phyloP scores from a whole-genome alignment of 2,113 vertebrate species.

The Paramisgurnus dabryanus region DNA sequence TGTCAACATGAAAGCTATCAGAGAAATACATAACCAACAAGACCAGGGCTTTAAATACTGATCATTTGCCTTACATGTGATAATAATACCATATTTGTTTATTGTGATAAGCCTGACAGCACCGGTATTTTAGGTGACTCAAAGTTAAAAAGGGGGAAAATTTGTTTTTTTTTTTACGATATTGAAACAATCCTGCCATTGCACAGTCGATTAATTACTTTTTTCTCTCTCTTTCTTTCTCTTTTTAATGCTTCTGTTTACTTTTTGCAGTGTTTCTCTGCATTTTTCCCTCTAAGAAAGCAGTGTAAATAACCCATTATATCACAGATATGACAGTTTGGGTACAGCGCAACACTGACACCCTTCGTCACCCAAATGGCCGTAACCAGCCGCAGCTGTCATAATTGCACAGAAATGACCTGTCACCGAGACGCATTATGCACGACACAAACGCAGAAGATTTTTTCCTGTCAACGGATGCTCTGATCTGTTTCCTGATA shows the following conservation, averaged over 20 bases:
- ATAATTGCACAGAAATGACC: conserved; percentile 41
- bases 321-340: conserved; percentile 23
- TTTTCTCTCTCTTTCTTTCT: not conserved
- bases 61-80: not conserved
- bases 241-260: conserved; percentile 25
- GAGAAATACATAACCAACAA: not conserved
- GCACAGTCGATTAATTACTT: not conserved
- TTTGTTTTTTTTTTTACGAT: too few relatives aligned
- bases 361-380: conserved; percentile 22
- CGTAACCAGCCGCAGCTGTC: conserved; percentile 34
- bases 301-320: conserved; percentile 39
- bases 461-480: conserved; percentile 11
- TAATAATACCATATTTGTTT: conserved; percentile 12
- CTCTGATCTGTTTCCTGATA: conserved; percentile 34
- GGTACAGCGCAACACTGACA: not conserved
- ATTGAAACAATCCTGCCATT: too few relatives aligned
- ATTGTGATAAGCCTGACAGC: conserved; percentile 18
- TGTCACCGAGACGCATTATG: conserved; percentile 31
- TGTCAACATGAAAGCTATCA: not conserved
- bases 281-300: not conserved
- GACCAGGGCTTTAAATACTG: not conserved
- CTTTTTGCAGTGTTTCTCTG: conserved; percentile 11
- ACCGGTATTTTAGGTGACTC: not conserved
- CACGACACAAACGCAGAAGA: conserved; percentile 36
- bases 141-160: not conserved